Conservation (phyloP, 2,888 invertebrate genomes). For the Boloria selene region DNA sequence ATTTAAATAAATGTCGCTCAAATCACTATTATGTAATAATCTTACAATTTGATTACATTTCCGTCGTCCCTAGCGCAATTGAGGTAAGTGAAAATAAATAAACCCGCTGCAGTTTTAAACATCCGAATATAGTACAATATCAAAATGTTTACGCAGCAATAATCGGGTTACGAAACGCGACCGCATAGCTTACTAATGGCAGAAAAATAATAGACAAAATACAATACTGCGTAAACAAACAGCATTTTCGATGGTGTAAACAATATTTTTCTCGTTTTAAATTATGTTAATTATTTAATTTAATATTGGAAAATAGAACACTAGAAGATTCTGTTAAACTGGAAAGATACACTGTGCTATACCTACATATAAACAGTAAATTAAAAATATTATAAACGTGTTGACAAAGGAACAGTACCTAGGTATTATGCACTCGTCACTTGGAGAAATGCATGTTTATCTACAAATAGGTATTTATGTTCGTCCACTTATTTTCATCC, state of each 20-base stretch:
- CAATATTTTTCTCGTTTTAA: not conserved
- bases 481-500: too few species aligned
- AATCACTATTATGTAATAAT: conserved; percentile 4
- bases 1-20: conserved; percentile 7
- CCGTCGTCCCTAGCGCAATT: conserved; percentile 23
- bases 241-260: too few species aligned
- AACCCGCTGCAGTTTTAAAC: conserved; percentile 1
- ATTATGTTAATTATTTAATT: not conserved
- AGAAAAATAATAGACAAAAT: not conserved
- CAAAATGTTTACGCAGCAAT: conserved; percentile 11
- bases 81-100: conserved; percentile 16
- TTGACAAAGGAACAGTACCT: too few species aligned
- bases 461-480: too few species aligned
- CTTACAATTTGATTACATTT: conserved; percentile 20
- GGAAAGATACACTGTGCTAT: too few species aligned
- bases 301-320: not conserved
- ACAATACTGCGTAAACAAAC: too few species aligned
- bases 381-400: too few species aligned
- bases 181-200: not conserved
- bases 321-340: not conserved
- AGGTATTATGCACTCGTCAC: too few species aligned
- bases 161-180: conserved; percentile 20
- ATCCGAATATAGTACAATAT: conserved; percentile 13
- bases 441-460: too few species aligned
- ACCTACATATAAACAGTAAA: too few species aligned